phyloP scores from a whole-genome alignment of 2,888 invertebrate species.

The Ophion ellenae region DNA sequence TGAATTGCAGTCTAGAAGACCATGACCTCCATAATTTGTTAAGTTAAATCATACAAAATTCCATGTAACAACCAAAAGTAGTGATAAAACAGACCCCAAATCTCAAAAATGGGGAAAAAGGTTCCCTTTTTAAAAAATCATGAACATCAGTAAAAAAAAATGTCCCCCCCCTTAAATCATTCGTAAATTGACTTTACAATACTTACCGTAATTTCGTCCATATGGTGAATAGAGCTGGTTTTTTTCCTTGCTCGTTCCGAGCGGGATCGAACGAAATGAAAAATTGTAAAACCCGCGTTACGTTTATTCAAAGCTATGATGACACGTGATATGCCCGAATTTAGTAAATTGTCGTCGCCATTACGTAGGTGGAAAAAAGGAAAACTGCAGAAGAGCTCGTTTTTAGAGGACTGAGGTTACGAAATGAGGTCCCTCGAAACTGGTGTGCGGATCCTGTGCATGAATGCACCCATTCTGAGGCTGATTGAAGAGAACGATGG shows the following conservation, averaged over 20 bases:
- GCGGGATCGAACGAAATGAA: background rate
- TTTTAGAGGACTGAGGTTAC: too few relatives aligned
- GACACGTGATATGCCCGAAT: background rate
- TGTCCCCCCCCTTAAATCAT: constrained; percentile 49
- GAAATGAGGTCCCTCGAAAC: too few relatives aligned
- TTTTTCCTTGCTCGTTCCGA: background rate
- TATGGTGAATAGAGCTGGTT: constrained; percentile 28
- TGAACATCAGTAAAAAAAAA: constrained; percentile 7
- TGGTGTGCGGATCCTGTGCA: too few relatives aligned
- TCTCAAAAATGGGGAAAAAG: too few relatives aligned
- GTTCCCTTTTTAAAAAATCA: too few relatives aligned
- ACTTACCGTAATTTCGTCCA: constrained; percentile 28
- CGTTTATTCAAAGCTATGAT: background rate
- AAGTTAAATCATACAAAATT: too few relatives aligned
- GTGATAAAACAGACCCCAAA: too few relatives aligned
- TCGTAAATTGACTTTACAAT: constrained; percentile 22
- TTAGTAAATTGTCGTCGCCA: background rate
- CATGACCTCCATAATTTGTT: too few relatives aligned
- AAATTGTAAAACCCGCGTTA: background rate
- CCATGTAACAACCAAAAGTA: too few relatives aligned
- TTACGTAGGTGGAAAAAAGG: background rate
- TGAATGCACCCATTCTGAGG: too few relatives aligned
- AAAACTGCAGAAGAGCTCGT: background rate
- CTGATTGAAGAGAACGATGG: too few relatives aligned
- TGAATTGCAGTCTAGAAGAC: too few relatives aligned